Evolutionary conservation across 23 tunicate genomes (phyloP), one percentile per base, ranked within the genome.

Genomic region (Oikopleura dioica): DNA sequence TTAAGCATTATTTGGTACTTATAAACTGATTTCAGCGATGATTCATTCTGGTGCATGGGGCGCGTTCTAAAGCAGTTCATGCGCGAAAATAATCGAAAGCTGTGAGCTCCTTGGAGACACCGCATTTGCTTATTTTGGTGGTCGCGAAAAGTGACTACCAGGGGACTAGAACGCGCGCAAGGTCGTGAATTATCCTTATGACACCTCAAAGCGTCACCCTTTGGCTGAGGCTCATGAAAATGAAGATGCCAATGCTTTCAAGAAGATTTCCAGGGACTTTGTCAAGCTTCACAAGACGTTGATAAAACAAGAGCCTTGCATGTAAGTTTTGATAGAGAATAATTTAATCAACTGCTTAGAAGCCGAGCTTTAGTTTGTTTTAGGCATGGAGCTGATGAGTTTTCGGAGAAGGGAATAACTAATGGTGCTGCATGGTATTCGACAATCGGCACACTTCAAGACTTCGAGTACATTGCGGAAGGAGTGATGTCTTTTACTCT

Each of bases 341-440:
- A 44, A 9, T 44, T 44, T 44, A 9, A 44, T 9, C 55, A 44
- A n/a, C n/a, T n/a, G n/a, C n/a, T n/a, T n/a, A n/a, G n/a, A n/a
- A n/a, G n/a, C n/a, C n/a, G n/a, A n/a, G 9, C 55, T 9, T 9
- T 9, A 44, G 16, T 16, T 44, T 44, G 55, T 9, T 44, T 44
- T 16, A 44, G 55, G 9, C 55, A 44, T 44, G 9, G 16, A 16
- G 16, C 16, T 16, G 55, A 44, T 44, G 16, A 44, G 16, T 44
- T 44, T 16, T 9, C 16, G 33, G 26, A 2, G 29, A 5, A 23
- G 2, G 72, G 72, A 63, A 28, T 63, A 28, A 63, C 72, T 12
- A 63, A 63, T 28, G 72, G 72, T 12, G 72, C 72, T 16, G 72
- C 29, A 2, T 63, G 72, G 72, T 63, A 63, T 28, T 63, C 72